These are phyloP conservation scores for Cataglyphis hispanica DNA, from an alignment of 1,140 invertebrate species.

Conservation along the genomic window DNA sequence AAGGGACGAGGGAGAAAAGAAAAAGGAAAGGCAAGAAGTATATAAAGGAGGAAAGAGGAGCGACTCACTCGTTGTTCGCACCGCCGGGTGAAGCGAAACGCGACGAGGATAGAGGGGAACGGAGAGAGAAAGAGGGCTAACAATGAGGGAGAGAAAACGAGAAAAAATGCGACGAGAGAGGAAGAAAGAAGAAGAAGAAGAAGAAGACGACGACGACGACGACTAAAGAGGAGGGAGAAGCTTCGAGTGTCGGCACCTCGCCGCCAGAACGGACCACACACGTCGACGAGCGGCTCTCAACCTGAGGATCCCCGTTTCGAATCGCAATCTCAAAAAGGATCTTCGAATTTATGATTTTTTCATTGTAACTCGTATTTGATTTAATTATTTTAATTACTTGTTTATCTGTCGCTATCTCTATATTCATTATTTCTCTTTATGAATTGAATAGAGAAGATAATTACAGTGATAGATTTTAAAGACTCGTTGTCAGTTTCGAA, in stretches of 20 bases:
- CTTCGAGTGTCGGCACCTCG: slow-evolving; percentile 86
- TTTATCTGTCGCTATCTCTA: slow-evolving; percentile 13
- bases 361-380: background rate
- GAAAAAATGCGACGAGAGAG: slow-evolving; percentile 71
- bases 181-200: slow-evolving; percentile 73
- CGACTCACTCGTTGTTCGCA: slow-evolving; percentile 16
- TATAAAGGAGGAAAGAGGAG: slow-evolving; percentile 52
- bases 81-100: slow-evolving; percentile 52
- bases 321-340: slow-evolving; percentile 6
- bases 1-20: slow-evolving; percentile 45
- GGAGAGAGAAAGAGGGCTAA: slow-evolving; percentile 67
- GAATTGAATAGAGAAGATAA: too few species aligned
- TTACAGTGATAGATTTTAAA: background rate
- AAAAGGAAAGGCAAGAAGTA: slow-evolving; percentile 45
- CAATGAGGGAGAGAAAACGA: slow-evolving; percentile 75
- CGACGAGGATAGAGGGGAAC: slow-evolving; percentile 43
- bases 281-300: slow-evolving; percentile 85
- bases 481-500: background rate
- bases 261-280: slow-evolving; percentile 86
- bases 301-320: slow-evolving; percentile 61
- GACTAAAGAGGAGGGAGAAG: slow-evolving; percentile 76
- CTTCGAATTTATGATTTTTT: slow-evolving; percentile 43
- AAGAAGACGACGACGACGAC: slow-evolving; percentile 69
- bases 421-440: background rate
- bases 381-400: too few species aligned